Percentiles rank a stretch among this genome's conserved stretches.
Conservation (phyloP, 2,113 vertebrate genomes). For the Cichladusa arquata region DNA sequence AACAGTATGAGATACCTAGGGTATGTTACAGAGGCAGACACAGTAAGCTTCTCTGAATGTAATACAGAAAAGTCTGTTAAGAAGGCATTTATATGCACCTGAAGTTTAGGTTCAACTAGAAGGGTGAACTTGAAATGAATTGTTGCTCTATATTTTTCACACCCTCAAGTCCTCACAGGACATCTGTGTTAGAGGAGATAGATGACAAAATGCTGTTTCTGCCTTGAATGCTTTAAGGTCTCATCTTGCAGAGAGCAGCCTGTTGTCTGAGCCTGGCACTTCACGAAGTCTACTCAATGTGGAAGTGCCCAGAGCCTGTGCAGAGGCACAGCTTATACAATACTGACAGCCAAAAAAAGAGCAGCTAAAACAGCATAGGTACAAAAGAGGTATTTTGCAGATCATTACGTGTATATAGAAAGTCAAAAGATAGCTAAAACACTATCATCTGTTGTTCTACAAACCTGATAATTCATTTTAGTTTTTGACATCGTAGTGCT, state of each 20-base stretch:
- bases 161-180: neutral
- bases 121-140: neutral
- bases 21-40: neutral
- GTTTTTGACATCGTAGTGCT: neutral
- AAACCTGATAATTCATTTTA: neutral
- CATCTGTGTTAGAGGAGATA: neutral
- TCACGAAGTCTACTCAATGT: neutral
- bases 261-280: neutral
- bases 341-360: neutral
- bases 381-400: neutral
- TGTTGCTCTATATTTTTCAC: neutral
- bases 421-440: neutral
- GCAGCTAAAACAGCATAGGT: neutral
- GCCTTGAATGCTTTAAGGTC: neutral
- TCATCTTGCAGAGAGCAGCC: neutral
- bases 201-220: neutral
- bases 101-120: neutral
- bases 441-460: neutral
- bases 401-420: neutral
- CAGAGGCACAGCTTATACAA: neutral
- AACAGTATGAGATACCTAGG: neutral
- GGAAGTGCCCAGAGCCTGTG: neutral
- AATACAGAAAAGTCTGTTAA: neutral
- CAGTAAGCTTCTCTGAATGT: neutral
- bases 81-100: neutral